Conservation (phyloP, 2,888 invertebrate genomes). For the Rhingia rostrata region DNA sequence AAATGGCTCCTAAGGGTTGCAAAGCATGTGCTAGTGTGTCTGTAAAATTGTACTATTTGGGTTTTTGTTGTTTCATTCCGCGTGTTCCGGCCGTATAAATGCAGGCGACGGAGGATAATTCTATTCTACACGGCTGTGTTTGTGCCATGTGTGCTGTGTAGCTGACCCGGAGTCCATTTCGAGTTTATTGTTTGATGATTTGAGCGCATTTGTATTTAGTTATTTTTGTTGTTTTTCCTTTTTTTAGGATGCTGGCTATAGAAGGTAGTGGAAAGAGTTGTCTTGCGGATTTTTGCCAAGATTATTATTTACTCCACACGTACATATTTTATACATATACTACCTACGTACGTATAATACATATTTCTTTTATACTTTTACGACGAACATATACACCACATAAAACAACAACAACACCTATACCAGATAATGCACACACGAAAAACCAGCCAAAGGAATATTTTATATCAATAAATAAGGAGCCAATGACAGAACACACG, state of each 20-base stretch:
- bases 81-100: slow-evolving; percentile 46
- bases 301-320: slow-evolving; percentile 38
- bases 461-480: slow-evolving; percentile 73
- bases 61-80: slow-evolving; percentile 47
- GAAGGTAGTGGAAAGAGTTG: slow-evolving; percentile 54
- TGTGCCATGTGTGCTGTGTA: slow-evolving; percentile 12
- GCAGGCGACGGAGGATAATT: slow-evolving; percentile 34
- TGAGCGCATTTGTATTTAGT: slow-evolving; percentile 77
- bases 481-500: slow-evolving; percentile 55
- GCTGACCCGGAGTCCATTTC: slow-evolving; percentile 82
- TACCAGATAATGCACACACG: slow-evolving; percentile 67
- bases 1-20: slow-evolving; percentile 64
- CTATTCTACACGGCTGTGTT: slow-evolving; percentile 21
- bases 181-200: slow-evolving; percentile 84
- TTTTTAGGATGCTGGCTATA: slow-evolving; percentile 22
- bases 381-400: not conserved
- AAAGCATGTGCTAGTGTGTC: not conserved
- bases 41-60: not conserved
- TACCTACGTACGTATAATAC: not conserved
- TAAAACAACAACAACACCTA: slow-evolving; percentile 29
- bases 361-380: slow-evolving; percentile 14
- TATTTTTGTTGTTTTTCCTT: slow-evolving; percentile 69
- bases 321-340: slow-evolving; percentile 21
- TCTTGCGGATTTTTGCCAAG: slow-evolving; percentile 58
- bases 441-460: slow-evolving; percentile 61